These are phyloP conservation scores for Drosophila pachea DNA, from an alignment of 1,140 invertebrate species.

Conservation along the genomic window DNA sequence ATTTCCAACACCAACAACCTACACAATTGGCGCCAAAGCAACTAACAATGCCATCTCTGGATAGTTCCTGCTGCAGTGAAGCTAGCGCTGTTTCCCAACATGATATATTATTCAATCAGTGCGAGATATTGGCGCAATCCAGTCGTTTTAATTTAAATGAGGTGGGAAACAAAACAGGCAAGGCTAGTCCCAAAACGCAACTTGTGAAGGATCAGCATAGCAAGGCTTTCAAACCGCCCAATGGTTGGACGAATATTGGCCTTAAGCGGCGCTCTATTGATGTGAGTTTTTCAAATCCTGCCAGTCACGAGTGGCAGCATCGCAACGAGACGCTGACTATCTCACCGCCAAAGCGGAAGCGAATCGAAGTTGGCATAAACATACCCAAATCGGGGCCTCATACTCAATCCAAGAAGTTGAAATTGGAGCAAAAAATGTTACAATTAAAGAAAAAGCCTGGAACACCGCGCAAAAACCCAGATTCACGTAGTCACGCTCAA, in stretches of 20 bases:
- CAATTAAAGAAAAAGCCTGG: constrained; percentile 61
- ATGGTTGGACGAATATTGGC: background rate
- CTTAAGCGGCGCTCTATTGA: constrained; percentile 66
- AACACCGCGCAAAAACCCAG: constrained; percentile 47
- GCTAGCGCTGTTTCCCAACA: constrained; percentile 51
- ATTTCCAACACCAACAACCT: constrained; percentile 60
- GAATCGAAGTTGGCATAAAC: constrained; percentile 43
- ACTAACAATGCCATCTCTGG: constrained; percentile 13
- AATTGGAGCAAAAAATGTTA: constrained; percentile 57
- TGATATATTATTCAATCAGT: constrained; percentile 69
- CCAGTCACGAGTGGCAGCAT: constrained; percentile 62
- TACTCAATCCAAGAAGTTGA: constrained; percentile 62
- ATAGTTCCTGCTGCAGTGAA: constrained; percentile 56
- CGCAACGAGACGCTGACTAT: constrained; percentile 42
- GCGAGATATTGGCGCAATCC: constrained; percentile 75
- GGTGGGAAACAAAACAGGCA: constrained; percentile 47
- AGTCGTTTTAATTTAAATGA: constrained; percentile 77
- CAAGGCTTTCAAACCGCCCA: background rate
- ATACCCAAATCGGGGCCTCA: constrained; percentile 50
- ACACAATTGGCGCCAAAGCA: constrained; percentile 9
- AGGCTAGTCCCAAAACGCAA: constrained; percentile 20
- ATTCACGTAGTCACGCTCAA: background rate
- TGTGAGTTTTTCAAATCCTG: constrained; percentile 63
- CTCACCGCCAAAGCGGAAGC: constrained; percentile 66
- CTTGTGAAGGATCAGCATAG: background rate